Evolutionary conservation across 2,888 invertebrate genomes (phyloP).

Genomic region (Coenonympha arcania): DNA sequence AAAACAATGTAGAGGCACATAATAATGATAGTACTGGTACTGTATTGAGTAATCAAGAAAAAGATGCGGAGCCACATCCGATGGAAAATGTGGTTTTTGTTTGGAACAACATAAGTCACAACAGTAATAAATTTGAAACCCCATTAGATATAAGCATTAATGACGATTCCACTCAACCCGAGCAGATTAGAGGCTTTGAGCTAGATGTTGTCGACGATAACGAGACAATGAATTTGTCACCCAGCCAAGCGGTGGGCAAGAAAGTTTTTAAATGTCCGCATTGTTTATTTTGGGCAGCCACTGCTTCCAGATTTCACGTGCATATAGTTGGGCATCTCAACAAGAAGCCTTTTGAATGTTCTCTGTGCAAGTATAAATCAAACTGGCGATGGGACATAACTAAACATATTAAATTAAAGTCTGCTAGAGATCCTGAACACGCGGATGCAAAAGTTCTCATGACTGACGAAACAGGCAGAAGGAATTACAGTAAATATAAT

Average conservation of each 20-base stretch:
- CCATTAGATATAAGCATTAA: slow-evolving; percentile 64
- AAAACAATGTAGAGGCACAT: slow-evolving; percentile 46
- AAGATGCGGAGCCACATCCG: slow-evolving; percentile 76
- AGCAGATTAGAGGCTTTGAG: slow-evolving; percentile 50
- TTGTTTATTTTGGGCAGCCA: slow-evolving; percentile 93
- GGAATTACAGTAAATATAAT: slow-evolving; percentile 94
- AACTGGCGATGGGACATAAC: slow-evolving; percentile 99
- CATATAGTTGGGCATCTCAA: slow-evolving; percentile 95
- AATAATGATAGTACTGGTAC: slow-evolving; percentile 48
- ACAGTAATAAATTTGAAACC: slow-evolving; percentile 53
- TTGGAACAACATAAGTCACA: slow-evolving; percentile 80
- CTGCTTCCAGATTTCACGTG: slow-evolving; percentile 93
- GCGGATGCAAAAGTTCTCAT: slow-evolving; percentile 86
- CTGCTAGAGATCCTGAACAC: slow-evolving; percentile 87
- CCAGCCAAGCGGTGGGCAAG: slow-evolving; percentile 77
- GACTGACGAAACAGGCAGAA: slow-evolving; percentile 91
- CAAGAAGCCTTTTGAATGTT: slow-evolving; percentile 96
- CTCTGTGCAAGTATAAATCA: slow-evolving; percentile 92
- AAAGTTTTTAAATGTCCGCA: slow-evolving; percentile 94
- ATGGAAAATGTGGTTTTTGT: slow-evolving; percentile 88
- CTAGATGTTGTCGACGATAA: slow-evolving; percentile 56
- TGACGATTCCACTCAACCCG: slow-evolving; percentile 63
- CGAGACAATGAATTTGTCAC: slow-evolving; percentile 77
- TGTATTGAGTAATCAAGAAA: slow-evolving; percentile 43
- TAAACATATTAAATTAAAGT: slow-evolving; percentile 93